Evolutionary conservation across 2,888 invertebrate genomes (phyloP).

Genomic region (Melinopterus prodromus): DNA sequence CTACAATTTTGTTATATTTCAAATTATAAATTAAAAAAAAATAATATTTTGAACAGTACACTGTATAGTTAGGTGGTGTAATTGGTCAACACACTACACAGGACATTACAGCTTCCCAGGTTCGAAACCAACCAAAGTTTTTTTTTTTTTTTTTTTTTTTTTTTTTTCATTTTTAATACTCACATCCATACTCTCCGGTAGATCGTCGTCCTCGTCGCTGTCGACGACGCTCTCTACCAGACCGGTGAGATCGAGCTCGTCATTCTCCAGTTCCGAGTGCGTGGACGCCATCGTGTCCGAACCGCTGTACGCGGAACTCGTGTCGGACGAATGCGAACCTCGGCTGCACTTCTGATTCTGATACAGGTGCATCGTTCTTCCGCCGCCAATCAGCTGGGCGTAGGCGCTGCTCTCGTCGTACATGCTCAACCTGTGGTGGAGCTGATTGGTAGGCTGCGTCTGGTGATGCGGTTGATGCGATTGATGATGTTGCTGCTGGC

Average conservation of each 20-base stretch:
- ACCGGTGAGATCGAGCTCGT: slow-evolving; percentile 91
- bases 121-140: too few relatives aligned
- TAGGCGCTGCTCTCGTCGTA: slow-evolving; percentile 33
- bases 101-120: neutral
- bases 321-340: slow-evolving; percentile 90
- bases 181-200: slow-evolving; percentile 89
- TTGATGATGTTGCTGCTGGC: neutral
- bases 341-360: slow-evolving; percentile 87
- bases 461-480: neutral
- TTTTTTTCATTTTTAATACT: slow-evolving; percentile 50
- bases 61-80: too few relatives aligned
- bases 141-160: too few relatives aligned
- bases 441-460: neutral
- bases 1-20: too few relatives aligned
- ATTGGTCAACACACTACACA: neutral
- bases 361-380: slow-evolving; percentile 68
- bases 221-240: slow-evolving; percentile 95
- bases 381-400: slow-evolving; percentile 52
- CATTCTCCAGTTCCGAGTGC: slow-evolving; percentile 81
- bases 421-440: slow-evolving; percentile 29
- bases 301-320: slow-evolving; percentile 95
- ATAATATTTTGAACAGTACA: too few relatives aligned
- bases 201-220: slow-evolving; percentile 94
- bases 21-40: too few relatives aligned
- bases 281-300: slow-evolving; percentile 96